Percentiles rank a stretch among this genome's conserved stretches.
Conservation (phyloP, 2,888 invertebrate genomes). For the Aproaerema taeniolella region DNA sequence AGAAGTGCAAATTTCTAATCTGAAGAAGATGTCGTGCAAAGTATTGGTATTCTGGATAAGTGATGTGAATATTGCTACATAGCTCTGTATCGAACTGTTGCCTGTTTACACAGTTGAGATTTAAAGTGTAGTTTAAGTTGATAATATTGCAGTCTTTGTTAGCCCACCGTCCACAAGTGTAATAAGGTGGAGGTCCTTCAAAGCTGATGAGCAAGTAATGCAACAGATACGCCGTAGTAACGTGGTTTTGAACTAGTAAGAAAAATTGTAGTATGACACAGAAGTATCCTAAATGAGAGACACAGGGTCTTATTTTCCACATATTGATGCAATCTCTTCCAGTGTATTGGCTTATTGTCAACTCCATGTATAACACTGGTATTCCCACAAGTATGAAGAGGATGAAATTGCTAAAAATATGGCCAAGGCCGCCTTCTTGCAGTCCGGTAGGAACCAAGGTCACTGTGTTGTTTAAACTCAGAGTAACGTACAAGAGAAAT, state of each 20-base stretch:
- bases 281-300: constrained; percentile 53
- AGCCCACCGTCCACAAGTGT: constrained; percentile 48
- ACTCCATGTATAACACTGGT: constrained; percentile 60
- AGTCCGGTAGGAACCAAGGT: neutral
- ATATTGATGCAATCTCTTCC: constrained; percentile 53
- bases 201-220: constrained; percentile 63
- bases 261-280: constrained; percentile 44
- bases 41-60: constrained; percentile 60
- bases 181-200: constrained; percentile 53
- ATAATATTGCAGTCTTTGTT: constrained; percentile 40
- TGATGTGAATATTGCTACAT: constrained; percentile 37
- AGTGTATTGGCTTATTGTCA: constrained; percentile 56
- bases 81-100: constrained; percentile 25
- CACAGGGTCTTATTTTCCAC: constrained; percentile 48
- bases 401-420: neutral
- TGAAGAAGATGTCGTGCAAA: constrained; percentile 40
- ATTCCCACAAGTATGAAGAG: constrained; percentile 44
- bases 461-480: neutral
- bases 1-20: constrained; percentile 16
- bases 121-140: constrained; percentile 43
- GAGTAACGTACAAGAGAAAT: too few species aligned
- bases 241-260: constrained; percentile 39
- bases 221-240: constrained; percentile 37
- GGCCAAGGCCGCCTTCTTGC: neutral
- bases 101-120: constrained; percentile 49